These are phyloP conservation scores for Leucophenga montana DNA, from an alignment of 2,888 invertebrate species.

Conservation along the genomic window DNA sequence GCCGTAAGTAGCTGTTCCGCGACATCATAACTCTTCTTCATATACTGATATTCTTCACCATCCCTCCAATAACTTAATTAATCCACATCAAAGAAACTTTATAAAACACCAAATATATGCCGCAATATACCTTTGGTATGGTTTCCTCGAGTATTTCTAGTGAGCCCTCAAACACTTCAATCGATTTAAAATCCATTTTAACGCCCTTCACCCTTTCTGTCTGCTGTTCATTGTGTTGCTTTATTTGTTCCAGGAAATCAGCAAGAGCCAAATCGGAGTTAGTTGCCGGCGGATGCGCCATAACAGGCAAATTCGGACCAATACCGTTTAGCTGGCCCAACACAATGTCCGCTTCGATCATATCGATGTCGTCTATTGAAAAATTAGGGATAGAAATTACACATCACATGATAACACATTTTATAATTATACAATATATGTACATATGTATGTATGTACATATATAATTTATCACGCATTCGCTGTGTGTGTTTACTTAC, in stretches of 20 bases:
- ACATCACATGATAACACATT: neutral
- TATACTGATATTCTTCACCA: too few species aligned
- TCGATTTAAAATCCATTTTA: slow-evolving; percentile 90
- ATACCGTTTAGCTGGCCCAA: slow-evolving; percentile 77
- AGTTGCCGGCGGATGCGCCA: slow-evolving; percentile 87
- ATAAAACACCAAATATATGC: too few species aligned
- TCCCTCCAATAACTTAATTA: too few species aligned
- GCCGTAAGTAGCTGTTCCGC: too few species aligned
- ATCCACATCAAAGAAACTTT: too few species aligned
- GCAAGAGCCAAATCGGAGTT: slow-evolving; percentile 84
- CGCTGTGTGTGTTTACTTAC: slow-evolving; percentile 68
- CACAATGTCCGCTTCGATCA: slow-evolving; percentile 91
- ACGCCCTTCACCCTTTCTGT: slow-evolving; percentile 79
- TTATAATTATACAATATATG: neutral
- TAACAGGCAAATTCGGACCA: slow-evolving; percentile 79
- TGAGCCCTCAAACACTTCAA: slow-evolving; percentile 80
- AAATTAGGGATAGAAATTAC: neutral
- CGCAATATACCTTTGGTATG: slow-evolving; percentile 69
- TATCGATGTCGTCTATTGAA: slow-evolving; percentile 78
- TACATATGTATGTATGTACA: too few species aligned
- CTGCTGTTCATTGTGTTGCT: slow-evolving; percentile 74
- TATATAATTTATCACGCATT: slow-evolving; percentile 3
- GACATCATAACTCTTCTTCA: too few species aligned
- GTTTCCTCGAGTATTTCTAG: slow-evolving; percentile 72
- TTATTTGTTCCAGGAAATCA: slow-evolving; percentile 79